These are phyloP conservation scores for Stomatorhinus ivindoensis DNA, from an alignment of 2,113 vertebrate genomes.

Conservation along the genomic window DNA sequence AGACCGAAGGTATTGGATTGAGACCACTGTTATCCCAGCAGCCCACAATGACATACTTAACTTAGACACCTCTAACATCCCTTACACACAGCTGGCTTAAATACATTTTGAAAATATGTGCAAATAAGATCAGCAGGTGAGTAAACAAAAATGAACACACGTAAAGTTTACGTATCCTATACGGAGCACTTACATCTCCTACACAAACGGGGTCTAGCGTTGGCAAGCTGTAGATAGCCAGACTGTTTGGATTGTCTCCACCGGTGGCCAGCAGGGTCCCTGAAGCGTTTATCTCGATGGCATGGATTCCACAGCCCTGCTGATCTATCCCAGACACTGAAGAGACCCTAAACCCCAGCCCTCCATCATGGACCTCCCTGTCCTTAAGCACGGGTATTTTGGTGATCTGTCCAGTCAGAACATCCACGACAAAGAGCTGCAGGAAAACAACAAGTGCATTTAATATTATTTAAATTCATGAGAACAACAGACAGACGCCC, in stretches of 20 bases:
- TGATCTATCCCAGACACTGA: slow-evolving; percentile 64
- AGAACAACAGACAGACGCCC: neutral
- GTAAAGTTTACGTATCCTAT: neutral
- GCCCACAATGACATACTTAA: neutral
- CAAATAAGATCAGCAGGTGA: neutral
- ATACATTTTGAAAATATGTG: neutral
- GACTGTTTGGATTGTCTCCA: slow-evolving; percentile 96
- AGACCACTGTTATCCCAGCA: neutral
- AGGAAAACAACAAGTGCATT: neutral
- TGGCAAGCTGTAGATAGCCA: slow-evolving; percentile 90
- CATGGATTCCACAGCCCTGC: slow-evolving; percentile 94
- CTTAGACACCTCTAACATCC: neutral
- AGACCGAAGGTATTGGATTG: slow-evolving; percentile 21
- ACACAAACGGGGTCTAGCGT: slow-evolving; percentile 95
- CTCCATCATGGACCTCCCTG: slow-evolving; percentile 58
- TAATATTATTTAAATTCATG: slow-evolving; percentile 8
- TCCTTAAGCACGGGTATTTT: slow-evolving; percentile 96
- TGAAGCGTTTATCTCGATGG: slow-evolving; percentile 90
- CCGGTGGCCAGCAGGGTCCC: slow-evolving; percentile 87
- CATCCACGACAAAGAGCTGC: slow-evolving; percentile 93
- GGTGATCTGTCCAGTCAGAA: slow-evolving; percentile 86
- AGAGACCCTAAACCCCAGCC: slow-evolving; percentile 27
- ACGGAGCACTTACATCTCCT: slow-evolving; percentile 82
- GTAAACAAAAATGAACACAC: neutral
- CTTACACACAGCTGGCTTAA: neutral